These are phyloP conservation scores for Crax fasciolata DNA, from an alignment of 2,797 vertebrate species.

Conservation along the genomic window DNA sequence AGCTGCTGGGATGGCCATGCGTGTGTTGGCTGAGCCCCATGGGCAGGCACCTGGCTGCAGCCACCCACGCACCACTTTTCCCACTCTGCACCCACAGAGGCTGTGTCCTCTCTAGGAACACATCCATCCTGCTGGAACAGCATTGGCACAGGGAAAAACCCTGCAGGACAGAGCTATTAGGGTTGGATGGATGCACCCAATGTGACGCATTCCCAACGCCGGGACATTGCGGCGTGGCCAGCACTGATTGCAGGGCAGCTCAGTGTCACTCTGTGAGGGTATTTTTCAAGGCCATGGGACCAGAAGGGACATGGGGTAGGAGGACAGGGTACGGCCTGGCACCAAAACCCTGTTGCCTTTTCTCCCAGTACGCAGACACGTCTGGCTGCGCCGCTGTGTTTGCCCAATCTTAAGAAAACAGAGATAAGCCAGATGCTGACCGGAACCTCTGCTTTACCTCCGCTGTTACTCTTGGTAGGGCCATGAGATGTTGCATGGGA, in stretches of 20 bases:
- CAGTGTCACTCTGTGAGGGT: accelerated
- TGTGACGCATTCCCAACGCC: background rate
- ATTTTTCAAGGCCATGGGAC: background rate
- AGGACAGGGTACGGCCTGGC: background rate
- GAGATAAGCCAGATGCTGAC: accelerated
- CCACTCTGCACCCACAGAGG: background rate
- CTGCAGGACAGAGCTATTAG: background rate
- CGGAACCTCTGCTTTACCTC: background rate
- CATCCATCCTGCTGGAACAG: background rate
- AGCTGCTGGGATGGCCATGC: accelerated
- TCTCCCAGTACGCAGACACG: background rate
- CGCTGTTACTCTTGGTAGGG: background rate
- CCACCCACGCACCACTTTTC: conserved; percentile 9
- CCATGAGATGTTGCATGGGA: background rate
- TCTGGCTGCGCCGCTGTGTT: accelerated
- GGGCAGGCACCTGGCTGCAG: background rate
- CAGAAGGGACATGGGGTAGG: background rate
- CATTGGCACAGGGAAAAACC: accelerated
- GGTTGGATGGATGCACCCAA: background rate
- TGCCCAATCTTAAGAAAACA: background rate
- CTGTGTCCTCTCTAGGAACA: background rate
- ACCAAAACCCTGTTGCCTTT: background rate
- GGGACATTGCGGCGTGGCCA: background rate
- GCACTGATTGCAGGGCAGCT: background rate
- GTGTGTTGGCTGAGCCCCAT: accelerated